Evolutionary conservation across 2,888 invertebrate species (phyloP).

Genomic region (Nomada goodeniana): DNA sequence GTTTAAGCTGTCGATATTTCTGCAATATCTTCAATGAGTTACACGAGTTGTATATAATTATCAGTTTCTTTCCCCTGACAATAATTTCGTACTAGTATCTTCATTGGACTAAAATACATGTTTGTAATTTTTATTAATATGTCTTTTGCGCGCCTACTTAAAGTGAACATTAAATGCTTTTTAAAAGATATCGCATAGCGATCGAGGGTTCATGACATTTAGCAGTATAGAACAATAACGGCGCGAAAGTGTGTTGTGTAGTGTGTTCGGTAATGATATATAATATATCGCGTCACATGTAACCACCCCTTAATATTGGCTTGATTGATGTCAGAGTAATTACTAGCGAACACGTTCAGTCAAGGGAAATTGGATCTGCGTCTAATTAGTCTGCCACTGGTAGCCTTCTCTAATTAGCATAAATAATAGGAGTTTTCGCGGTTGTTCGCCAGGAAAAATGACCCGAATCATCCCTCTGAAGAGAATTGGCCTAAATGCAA

Average conservation of each 20-base stretch:
- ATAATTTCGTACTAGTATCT: not conserved
- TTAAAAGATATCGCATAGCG: too few species aligned
- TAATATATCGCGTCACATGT: slow-evolving; percentile 36
- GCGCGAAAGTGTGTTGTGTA: not conserved
- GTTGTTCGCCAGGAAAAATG: not conserved
- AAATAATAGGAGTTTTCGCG: slow-evolving; percentile 41
- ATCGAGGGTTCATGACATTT: not conserved
- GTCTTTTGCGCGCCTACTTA: too few species aligned
- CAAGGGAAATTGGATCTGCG: slow-evolving; percentile 52
- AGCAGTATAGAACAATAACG: not conserved
- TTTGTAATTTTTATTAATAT: too few species aligned
- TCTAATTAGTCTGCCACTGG: slow-evolving; percentile 44
- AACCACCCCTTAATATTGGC: slow-evolving; percentile 53
- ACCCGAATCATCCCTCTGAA: not conserved
- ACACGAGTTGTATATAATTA: too few species aligned
- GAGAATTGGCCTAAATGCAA: not conserved
- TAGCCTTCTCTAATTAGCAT: slow-evolving; percentile 42
- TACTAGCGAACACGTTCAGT: slow-evolving; percentile 55
- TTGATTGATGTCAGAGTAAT: slow-evolving; percentile 59
- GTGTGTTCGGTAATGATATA: slow-evolving; percentile 36
- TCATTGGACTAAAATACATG: not conserved
- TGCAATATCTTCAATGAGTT: not conserved
- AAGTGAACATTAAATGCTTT: not conserved
- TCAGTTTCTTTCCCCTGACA: not conserved
- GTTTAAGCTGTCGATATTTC: not conserved